phyloP scores from a whole-genome alignment of 2,113 vertebrate genomes.

The Turdus rufiventris region DNA sequence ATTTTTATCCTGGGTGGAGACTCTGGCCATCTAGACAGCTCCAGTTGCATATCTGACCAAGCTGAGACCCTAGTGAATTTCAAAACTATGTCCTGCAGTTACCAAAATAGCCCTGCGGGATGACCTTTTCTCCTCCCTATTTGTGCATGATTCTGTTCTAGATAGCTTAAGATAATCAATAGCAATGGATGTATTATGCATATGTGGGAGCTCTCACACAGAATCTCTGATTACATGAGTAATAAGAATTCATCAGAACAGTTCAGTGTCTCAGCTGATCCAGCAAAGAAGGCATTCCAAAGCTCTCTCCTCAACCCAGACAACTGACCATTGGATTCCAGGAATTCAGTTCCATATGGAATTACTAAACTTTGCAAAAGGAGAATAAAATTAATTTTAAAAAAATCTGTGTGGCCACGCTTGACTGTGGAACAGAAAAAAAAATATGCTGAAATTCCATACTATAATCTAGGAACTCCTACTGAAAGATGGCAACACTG shows the following conservation, averaged over 20 bases:
- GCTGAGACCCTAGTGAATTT: not conserved
- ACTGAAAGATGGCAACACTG: not conserved
- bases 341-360: not conserved
- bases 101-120: not conserved
- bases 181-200: not conserved
- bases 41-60: not conserved
- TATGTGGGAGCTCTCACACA: accelerated
- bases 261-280: not conserved
- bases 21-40: accelerated
- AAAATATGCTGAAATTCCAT: not conserved
- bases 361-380: not conserved
- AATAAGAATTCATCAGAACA: not conserved
- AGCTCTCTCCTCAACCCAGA: not conserved
- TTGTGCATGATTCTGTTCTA: not conserved
- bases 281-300: not conserved
- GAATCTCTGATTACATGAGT: not conserved
- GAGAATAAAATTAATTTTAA: not conserved
- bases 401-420: not conserved
- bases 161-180: not conserved
- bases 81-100: not conserved
- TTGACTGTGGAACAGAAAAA: not conserved
- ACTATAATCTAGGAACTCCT: not conserved
- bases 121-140: not conserved
- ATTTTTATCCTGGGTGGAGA: not conserved
- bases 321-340: not conserved